phyloP scores from a whole-genome alignment of 1,140 invertebrate species.

The Leptoteleia sp. region DNA sequence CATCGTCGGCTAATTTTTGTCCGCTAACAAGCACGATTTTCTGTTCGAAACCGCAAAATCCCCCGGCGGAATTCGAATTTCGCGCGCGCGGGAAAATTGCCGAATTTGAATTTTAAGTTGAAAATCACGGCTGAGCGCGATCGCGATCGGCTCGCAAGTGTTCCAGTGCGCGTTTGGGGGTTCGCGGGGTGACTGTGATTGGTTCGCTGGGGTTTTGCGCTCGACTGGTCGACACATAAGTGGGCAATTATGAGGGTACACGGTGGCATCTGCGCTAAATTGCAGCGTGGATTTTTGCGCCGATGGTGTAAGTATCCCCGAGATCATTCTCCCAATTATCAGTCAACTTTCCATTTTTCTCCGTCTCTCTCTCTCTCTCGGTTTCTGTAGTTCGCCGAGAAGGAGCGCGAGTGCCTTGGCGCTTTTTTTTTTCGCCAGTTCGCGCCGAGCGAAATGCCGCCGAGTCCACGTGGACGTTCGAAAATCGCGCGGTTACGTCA shows the following conservation, averaged over 20 bases:
- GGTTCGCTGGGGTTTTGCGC: not conserved
- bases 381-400: too few relatives aligned
- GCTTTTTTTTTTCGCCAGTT: not conserved
- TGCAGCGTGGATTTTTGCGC: constrained; percentile 78
- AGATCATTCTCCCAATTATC: not conserved
- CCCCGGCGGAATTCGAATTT: constrained; percentile 25
- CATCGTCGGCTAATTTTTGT: too few relatives aligned
- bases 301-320: constrained; percentile 78
- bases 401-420: not conserved
- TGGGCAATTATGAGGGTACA: constrained; percentile 79
- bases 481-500: constrained; percentile 50
- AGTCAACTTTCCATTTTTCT: constrained; percentile 37
- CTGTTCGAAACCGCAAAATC: too few relatives aligned
- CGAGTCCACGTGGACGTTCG: constrained; percentile 40
- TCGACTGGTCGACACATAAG: constrained; percentile 5
- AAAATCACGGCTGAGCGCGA: not conserved
- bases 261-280: constrained; percentile 78
- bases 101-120: not conserved
- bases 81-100: constrained; percentile 18
- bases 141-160: constrained; percentile 3
- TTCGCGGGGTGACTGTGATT: constrained; percentile 22
- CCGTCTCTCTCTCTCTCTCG: constrained; percentile 10
- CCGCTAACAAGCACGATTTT: too few relatives aligned
- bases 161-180: constrained; percentile 1
- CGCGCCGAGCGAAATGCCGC: not conserved